These are phyloP conservation scores for Rhinoptilus africanus DNA, from an alignment of 2,113 vertebrate species.

Conservation along the genomic window DNA sequence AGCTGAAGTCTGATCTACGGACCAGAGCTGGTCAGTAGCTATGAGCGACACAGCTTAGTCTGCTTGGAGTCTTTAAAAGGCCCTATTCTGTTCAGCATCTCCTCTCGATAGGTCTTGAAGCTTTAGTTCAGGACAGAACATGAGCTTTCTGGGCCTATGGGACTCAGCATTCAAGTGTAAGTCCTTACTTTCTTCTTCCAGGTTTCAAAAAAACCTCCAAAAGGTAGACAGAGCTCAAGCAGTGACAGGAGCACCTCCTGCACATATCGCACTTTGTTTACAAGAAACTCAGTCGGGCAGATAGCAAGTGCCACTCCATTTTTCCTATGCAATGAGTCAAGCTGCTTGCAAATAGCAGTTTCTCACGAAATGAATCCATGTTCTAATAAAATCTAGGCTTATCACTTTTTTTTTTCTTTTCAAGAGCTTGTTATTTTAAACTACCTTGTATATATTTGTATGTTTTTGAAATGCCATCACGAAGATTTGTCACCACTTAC, in stretches of 20 bases:
- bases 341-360: neutral
- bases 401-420: neutral
- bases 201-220: neutral
- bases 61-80: neutral
- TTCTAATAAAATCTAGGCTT: neutral
- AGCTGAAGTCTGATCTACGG: neutral
- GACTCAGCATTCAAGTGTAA: neutral
- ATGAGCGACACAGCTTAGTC: neutral
- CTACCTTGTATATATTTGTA: neutral
- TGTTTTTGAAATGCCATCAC: neutral
- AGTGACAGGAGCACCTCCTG: neutral
- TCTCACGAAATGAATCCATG: neutral
- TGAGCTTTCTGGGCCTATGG: neutral
- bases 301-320: neutral
- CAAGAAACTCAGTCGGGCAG: neutral
- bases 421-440: neutral
- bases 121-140: neutral
- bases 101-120: accelerated
- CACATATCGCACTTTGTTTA: neutral
- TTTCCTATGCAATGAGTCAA: neutral
- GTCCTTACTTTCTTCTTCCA: neutral
- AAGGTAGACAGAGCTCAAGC: neutral
- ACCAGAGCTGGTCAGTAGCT: neutral
- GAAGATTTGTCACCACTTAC: neutral
- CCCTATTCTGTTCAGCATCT: neutral